A percentile compares a stretch with the other conserved stretches of the same genome.
phyloP scores from a whole-genome alignment of 1,140 invertebrate genomes.

The Drosophila arizonae region DNA sequence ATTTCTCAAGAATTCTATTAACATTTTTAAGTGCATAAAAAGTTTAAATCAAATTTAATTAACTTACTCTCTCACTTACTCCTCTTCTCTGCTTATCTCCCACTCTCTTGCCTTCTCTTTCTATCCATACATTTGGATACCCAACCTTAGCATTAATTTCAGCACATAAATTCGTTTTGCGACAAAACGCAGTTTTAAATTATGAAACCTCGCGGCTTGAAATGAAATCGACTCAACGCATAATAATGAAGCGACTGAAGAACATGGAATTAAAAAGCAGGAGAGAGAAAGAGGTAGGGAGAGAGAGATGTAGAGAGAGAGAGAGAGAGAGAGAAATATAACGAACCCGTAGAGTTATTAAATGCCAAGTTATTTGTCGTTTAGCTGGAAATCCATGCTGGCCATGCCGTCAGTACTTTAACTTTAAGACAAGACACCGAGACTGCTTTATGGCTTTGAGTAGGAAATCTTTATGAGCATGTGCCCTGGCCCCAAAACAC shows the following conservation, averaged over 20 bases:
- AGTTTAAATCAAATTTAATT: too few species aligned
- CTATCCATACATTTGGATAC: neutral
- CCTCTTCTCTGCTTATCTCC: neutral
- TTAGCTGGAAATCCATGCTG: constrained; percentile 75
- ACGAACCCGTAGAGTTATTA: constrained; percentile 65
- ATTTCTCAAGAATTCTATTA: neutral
- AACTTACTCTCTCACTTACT: neutral
- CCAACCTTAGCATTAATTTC: constrained; percentile 61
- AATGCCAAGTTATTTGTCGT: constrained; percentile 81
- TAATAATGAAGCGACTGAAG: constrained; percentile 56
- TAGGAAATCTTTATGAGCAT: constrained; percentile 77
- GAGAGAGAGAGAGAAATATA: constrained; percentile 3
- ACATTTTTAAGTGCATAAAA: neutral
- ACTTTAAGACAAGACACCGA: constrained; percentile 56
- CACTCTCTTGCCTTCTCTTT: neutral
- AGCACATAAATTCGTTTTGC: constrained; percentile 66
- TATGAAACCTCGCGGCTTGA: constrained; percentile 51
- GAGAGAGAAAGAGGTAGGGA: constrained; percentile 4
- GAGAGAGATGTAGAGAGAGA: constrained; percentile 15
- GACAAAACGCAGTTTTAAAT: constrained; percentile 63
- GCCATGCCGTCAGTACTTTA: constrained; percentile 63
- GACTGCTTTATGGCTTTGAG: constrained; percentile 76
- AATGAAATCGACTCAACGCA: constrained; percentile 62
- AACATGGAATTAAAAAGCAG: neutral
- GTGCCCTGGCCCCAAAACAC: constrained; percentile 35